Evolutionary conservation across 2,888 invertebrate species (phyloP), one percentile per base, ranked within the genome.

Genomic region (Rhamnusium bicolor): DNA sequence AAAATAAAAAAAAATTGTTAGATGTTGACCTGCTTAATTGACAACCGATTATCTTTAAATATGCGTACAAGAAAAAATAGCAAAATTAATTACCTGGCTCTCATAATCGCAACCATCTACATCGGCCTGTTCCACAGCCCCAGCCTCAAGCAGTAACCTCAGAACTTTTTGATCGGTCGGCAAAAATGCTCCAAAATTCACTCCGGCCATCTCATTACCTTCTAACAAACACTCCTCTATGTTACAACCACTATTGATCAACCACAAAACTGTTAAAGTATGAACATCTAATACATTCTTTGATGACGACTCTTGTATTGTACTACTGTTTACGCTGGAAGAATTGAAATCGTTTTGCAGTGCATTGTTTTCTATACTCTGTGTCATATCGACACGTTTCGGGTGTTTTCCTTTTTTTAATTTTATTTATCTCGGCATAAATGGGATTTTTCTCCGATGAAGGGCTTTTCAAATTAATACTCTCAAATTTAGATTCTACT

Each of bases 261-360:
- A 90, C 95, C 95, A 96, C 32, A 96, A 89, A 12, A 93, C 90
- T 8, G 93, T 92, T 66, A 95, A 88, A 0, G 94, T 93, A 84
- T 94, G 93, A 0, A 91, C 88, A 74, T 93, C 93, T 18, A 92
- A 76, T 8, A 69, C 63, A 8, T 12, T 54, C 24, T 65, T 73
- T 18, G 74, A 71, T 4, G 53, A n/a, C 14, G 72, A 46, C 12
- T 78, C 74, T 40, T 68, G 72, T 4, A 63, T 32, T 5, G 51
- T 69, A 19, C 51, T 61, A 32, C 61, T 69, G 19, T 46, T 65
- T 18, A 32, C 46, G 8, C 40, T 29, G n/a, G 70, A 62, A 19
- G 69, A 62, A 40, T 40, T 65, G 14, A 72, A 62, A 40, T 71
- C 49, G 53, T 71, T 70, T 58, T 76, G 68, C 16, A 72, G 58